Evolutionary conservation across 2,113 vertebrate genomes (phyloP).

Genomic region (Mesocricetus auratus): DNA sequence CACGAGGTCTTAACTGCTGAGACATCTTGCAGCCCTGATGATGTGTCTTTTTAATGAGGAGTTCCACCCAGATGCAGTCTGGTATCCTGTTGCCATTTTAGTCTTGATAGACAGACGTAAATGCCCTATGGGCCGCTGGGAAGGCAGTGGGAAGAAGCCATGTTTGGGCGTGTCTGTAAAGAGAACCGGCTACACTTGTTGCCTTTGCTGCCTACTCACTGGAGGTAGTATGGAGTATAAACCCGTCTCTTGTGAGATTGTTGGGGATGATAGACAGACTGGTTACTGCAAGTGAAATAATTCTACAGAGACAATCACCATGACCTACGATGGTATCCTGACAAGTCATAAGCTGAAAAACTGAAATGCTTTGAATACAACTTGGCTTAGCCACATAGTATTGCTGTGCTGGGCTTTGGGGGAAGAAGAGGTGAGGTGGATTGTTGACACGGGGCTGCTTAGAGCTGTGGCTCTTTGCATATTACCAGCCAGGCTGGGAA

Average conservation of each 20-base stretch:
- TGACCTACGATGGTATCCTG: neutral
- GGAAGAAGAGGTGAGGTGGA: neutral
- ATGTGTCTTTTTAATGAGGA: constrained; percentile 22
- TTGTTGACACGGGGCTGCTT: neutral
- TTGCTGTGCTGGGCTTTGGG: neutral
- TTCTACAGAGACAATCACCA: neutral
- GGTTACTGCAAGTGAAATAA: neutral
- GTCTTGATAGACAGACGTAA: neutral
- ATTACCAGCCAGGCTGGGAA: neutral
- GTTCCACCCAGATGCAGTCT: neutral
- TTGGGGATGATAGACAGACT: neutral
- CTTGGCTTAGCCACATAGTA: no score
- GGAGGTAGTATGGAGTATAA: neutral
- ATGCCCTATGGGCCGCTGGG: neutral
- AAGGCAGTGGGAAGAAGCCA: neutral
- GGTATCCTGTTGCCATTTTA: neutral
- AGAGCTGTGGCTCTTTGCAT: no score
- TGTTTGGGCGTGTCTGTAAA: neutral
- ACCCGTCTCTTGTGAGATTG: neutral
- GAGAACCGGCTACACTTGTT: neutral
- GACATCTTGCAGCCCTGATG: neutral
- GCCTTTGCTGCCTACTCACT: neutral
- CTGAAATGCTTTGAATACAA: neutral
- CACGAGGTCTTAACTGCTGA: neutral
- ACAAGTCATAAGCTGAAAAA: neutral